phyloP scores from a whole-genome alignment of 2,888 invertebrate species.

The Prosapia bicincta region DNA sequence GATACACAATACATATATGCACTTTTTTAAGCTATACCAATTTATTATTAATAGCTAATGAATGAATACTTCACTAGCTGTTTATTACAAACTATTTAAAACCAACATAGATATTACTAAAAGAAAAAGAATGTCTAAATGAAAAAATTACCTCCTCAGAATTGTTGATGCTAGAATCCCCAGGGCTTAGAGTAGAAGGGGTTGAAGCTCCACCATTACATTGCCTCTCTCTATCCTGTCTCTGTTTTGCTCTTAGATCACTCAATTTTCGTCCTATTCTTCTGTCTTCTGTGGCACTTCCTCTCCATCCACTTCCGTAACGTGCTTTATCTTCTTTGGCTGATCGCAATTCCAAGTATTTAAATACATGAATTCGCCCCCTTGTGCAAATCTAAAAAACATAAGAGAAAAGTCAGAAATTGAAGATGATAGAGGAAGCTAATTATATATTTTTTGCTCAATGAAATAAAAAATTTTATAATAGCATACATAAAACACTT shows the following conservation, averaged over 20 bases:
- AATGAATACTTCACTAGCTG: too few relatives aligned
- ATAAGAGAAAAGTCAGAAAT: too few relatives aligned
- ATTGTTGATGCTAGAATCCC: conserved; percentile 43
- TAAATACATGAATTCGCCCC: conserved; percentile 92
- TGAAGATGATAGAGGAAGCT: too few relatives aligned
- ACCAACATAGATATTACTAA: too few relatives aligned
- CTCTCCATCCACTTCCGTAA: conserved; percentile 46
- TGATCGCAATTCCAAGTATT: conserved; percentile 85
- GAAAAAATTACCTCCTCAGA: conserved; percentile 40
- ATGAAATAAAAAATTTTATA: too few relatives aligned
- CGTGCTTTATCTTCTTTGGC: conserved; percentile 50
- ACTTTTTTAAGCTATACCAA: too few relatives aligned
- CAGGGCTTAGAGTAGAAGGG: conserved; percentile 50
- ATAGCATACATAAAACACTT: too few relatives aligned
- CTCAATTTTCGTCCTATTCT: conserved; percentile 44
- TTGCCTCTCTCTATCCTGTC: conserved; percentile 12
- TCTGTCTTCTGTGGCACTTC: conserved; percentile 47
- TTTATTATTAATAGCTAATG: too few relatives aligned
- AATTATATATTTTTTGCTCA: too few relatives aligned
- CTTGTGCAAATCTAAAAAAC: conserved; percentile 75
- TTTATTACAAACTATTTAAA: too few relatives aligned
- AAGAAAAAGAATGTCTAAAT: too few relatives aligned
- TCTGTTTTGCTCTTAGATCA: conserved; percentile 49
- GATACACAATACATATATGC: too few relatives aligned
- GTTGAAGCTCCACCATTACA: conserved; percentile 48